Base-by-base conservation (phyloP, 2,888 invertebrate genomes). In the Argyresthia goedartella region DNA sequence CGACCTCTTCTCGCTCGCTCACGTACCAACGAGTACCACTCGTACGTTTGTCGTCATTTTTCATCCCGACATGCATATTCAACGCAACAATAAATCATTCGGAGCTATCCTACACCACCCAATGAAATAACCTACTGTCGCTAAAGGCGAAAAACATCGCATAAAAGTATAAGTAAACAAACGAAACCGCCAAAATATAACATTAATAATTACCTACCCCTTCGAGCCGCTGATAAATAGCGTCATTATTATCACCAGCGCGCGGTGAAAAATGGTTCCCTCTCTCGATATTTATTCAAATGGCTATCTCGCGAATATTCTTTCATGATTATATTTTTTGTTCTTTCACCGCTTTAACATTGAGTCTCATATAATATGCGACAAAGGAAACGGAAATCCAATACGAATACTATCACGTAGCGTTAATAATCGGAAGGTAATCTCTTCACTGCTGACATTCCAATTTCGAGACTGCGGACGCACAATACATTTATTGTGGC, bases 61-160 rank as follows among this genome's bases (percentile, higher is more conserved):
- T 86, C 85, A 85, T 84, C 74, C 69, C 73, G 79, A 80, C 82
- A 82, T 84, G 84, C 82, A 85, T 86, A 84, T 84, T 86, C 82
- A 85, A 81, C 81, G 69, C 65, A 69, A 81, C 72, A 73, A 85
- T 86, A 84, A 82, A 86, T 86, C 85, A 86, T 75, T 71, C 67
- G 54, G 65, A 71, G 72, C 73, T 67, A 76, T 76, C 73, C 71
- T 67, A 69, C 70, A 69, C 64, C 67, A 63, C 72, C 73, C 68
- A 74, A 76, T 74, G 73, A 70, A 78, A 78, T 79, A 77, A 80
- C 77, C 77, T 71, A 76, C 74, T 72, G 70, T 66, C 73, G 71
- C 69, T 67, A 71, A 70, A 73, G 64, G 69, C 65, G 62, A 73
- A 76, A 79, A 78, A 78, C 75, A 79, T 71, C 66, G 60, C 65